phyloP scores from a whole-genome alignment of 2,113 vertebrate species.

The Sinocyclocheilus maitianheensis region DNA sequence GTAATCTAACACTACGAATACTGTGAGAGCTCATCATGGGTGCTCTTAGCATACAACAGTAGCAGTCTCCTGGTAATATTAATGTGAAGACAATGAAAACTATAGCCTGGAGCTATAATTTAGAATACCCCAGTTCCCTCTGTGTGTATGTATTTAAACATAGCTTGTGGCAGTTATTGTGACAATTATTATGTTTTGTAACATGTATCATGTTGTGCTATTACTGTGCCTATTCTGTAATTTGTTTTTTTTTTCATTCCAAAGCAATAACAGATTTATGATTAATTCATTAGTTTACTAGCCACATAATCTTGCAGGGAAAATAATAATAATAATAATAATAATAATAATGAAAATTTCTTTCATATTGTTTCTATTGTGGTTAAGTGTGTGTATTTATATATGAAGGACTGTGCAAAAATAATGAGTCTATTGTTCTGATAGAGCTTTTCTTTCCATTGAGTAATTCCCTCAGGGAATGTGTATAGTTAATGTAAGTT shows the following conservation, averaged over 20 bases:
- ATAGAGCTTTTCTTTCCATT: slow-evolving; percentile 57
- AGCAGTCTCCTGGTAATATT: slow-evolving; percentile 52
- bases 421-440: background rate
- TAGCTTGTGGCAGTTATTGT: slow-evolving; percentile 63
- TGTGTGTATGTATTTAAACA: slow-evolving; percentile 39
- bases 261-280: background rate
- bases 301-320: background rate
- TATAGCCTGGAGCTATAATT: slow-evolving; percentile 43
- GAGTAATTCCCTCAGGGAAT: slow-evolving; percentile 54
- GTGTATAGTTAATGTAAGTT: slow-evolving; percentile 26
- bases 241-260: slow-evolving; percentile 6
- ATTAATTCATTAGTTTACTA: background rate
- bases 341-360: background rate
- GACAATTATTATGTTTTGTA: background rate
- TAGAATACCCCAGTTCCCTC: background rate
- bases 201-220: background rate
- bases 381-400: background rate
- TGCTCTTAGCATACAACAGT: slow-evolving; percentile 6
- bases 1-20: slow-evolving; percentile 6
- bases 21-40: slow-evolving; percentile 43
- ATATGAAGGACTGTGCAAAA: background rate
- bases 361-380: slow-evolving; percentile 41
- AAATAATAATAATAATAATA: no score
- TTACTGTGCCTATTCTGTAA: background rate
- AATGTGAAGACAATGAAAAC: slow-evolving; percentile 36